A percentile compares a stretch with the other conserved stretches of the same genome.
Conservation (phyloP, 2,113 vertebrate species). For the Phaetusa simplex region DNA sequence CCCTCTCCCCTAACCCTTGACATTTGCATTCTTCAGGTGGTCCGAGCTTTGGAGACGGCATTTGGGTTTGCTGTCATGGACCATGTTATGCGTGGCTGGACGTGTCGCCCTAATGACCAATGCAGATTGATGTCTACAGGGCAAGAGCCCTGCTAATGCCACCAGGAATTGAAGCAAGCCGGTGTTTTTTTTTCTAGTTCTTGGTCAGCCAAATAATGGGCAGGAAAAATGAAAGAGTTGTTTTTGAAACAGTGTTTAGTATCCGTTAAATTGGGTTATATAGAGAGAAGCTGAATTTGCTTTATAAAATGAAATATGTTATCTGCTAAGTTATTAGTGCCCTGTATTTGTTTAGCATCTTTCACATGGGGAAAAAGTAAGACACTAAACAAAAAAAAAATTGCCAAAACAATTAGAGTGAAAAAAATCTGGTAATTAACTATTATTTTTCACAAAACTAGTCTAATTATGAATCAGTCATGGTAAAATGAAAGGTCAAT, state of each 20-base stretch:
- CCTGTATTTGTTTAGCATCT: constrained; percentile 51
- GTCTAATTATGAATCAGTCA: constrained; percentile 78
- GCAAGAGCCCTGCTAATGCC: neutral
- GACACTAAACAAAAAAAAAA: constrained; percentile 53
- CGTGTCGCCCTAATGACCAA: neutral
- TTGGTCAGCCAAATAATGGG: neutral
- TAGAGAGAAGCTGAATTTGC: neutral
- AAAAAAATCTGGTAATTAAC: constrained; percentile 77
- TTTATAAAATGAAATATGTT: constrained; percentile 20
- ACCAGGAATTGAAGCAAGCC: neutral
- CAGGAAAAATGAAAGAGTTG: neutral
- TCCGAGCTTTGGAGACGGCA: neutral
- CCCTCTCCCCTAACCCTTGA: neutral
- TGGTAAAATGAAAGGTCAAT: constrained; percentile 81
- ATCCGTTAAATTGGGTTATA: neutral
- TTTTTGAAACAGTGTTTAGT: neutral
- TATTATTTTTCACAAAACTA: constrained; percentile 75
- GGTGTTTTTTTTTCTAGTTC: neutral
- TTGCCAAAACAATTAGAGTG: constrained; percentile 65
- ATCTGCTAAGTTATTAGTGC: neutral
- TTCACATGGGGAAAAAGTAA: constrained; percentile 15
- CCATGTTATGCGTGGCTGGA: neutral
- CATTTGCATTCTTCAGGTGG: neutral
- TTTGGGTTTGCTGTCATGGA: neutral
- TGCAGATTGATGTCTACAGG: neutral